Percentiles rank a stretch among this genome's conserved stretches.
Conservation (phyloP, 64 coral and sea anemone species). For the Pocillopora damicornis region DNA sequence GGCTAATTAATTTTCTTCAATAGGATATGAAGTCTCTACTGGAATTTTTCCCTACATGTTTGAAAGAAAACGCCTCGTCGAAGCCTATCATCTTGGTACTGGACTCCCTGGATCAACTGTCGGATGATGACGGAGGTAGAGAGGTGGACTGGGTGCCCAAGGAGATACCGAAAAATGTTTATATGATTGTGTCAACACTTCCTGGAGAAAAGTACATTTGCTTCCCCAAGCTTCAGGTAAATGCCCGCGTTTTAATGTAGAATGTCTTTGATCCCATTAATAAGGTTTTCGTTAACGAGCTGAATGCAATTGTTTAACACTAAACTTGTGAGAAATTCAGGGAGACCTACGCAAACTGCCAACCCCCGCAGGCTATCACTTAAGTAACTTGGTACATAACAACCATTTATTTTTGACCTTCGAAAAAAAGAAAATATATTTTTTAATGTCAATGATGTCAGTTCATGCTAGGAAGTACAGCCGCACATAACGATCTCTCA, state of each 20-base stretch:
- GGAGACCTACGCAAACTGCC: too few species aligned
- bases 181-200: slow-evolving; percentile 56
- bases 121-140: slow-evolving; percentile 44
- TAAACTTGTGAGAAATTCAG: too few species aligned
- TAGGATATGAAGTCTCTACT: slow-evolving; percentile 55
- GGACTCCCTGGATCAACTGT: slow-evolving; percentile 75
- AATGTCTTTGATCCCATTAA: too few species aligned
- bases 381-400: too few species aligned
- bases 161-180: slow-evolving; percentile 52
- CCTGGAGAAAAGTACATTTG: slow-evolving; percentile 54
- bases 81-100: slow-evolving; percentile 47
- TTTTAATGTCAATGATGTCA: too few species aligned
- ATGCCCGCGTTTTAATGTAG: not conserved
- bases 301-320: too few species aligned
- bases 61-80: slow-evolving; percentile 45
- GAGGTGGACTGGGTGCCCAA: slow-evolving; percentile 74
- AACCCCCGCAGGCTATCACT: too few species aligned
- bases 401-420: too few species aligned
- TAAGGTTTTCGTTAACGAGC: too few species aligned
- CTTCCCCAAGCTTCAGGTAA: slow-evolving; percentile 63
- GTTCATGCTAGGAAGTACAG: too few species aligned
- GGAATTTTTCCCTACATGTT: slow-evolving; percentile 49
- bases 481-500: too few species aligned
- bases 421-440: too few species aligned
- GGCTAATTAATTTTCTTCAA: not conserved